Evolutionary conservation across 2,113 vertebrate genomes (phyloP).

Genomic region (Okapia johnstoni): DNA sequence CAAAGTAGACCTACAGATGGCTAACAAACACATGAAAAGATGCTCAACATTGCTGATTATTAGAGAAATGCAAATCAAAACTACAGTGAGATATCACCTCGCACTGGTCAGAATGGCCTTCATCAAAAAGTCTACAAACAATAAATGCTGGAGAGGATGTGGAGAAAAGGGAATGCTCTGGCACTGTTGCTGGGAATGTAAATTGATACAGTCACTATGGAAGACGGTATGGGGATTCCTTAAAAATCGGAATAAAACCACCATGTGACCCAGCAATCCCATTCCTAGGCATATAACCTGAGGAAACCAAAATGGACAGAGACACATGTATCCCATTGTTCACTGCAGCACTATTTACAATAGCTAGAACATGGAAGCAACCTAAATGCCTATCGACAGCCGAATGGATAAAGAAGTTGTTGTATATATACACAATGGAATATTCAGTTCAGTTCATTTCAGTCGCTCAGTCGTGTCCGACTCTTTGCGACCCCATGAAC

Average conservation of each 20-base stretch:
- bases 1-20: not conserved
- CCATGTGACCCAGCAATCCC: not conserved
- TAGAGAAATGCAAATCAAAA: not conserved
- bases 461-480: fast-evolving
- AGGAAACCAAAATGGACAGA: not conserved
- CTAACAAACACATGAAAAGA: not conserved
- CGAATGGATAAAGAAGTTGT: not conserved
- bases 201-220: not conserved
- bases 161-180: fast-evolving
- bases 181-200: not conserved
- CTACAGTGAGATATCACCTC: not conserved
- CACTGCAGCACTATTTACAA: not conserved
- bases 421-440: not conserved
- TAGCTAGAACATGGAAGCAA: not conserved
- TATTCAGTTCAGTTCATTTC: not conserved
- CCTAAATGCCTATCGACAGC: not conserved
- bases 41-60: not conserved
- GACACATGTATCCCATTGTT: not conserved
- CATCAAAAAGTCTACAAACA: not conserved
- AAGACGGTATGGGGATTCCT: not conserved
- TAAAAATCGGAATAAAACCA: not conserved
- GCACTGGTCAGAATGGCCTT: not conserved
- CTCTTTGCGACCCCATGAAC: not conserved
- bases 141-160: not conserved
- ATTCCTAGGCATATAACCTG: not conserved